Evolutionary conservation across 2,888 invertebrate genomes (phyloP).

Genomic region (Monochamus alternatus): DNA sequence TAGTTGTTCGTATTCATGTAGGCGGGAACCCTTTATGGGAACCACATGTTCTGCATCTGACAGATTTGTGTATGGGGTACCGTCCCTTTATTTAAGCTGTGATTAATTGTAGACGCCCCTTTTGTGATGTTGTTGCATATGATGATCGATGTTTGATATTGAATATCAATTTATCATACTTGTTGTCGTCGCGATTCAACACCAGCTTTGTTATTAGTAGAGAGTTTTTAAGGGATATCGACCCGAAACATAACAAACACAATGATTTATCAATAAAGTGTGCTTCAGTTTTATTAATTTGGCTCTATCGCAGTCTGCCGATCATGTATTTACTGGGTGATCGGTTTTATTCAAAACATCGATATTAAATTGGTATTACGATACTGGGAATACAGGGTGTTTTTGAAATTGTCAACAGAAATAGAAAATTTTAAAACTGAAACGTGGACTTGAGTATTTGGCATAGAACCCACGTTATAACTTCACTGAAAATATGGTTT

Average conservation of each 20-base stretch:
- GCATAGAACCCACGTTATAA: no score
- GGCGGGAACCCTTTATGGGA: constrained; percentile 63
- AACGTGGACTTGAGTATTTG: no score
- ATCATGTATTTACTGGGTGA: not conserved
- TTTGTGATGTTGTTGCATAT: constrained; percentile 48
- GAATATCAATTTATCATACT: constrained; percentile 57
- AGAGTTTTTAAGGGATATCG: constrained; percentile 31
- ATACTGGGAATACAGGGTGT: no score
- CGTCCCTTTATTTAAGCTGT: constrained; percentile 43
- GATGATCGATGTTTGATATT: constrained; percentile 57
- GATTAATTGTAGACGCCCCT: constrained; percentile 56
- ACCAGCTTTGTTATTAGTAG: constrained; percentile 27
- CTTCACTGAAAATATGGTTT: no score
- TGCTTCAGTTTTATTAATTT: constrained; percentile 22
- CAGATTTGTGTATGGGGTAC: constrained; percentile 60
- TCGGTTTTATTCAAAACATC: no score
- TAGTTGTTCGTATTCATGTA: constrained; percentile 55
- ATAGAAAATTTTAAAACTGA: no score
- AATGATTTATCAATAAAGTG: constrained; percentile 26
- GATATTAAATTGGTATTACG: no score
- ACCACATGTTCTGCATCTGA: constrained; percentile 63
- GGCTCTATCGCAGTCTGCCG: not conserved
- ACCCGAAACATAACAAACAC: constrained; percentile 15
- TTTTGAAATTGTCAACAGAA: no score
- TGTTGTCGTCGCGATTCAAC: constrained; percentile 43